Conservation (phyloP, 2,797 vertebrate species). For the Cirrhinus molitorella region DNA sequence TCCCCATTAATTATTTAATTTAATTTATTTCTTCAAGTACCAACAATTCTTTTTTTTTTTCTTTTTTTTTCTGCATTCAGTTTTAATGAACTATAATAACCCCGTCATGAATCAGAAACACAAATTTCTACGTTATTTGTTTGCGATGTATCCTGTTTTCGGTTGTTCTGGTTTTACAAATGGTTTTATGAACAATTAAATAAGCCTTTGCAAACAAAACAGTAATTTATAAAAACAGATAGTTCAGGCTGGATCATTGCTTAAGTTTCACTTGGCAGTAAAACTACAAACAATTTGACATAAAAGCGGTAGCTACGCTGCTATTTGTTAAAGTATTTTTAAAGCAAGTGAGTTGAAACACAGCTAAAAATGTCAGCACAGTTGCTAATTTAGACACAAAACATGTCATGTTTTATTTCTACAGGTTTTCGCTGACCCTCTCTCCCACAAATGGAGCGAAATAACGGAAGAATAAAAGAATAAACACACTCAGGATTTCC, state of each 20-base stretch:
- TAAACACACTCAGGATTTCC: background rate
- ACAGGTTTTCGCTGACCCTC: background rate
- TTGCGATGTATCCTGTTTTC: too few relatives aligned
- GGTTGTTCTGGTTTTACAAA: background rate
- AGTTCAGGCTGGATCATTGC: too few relatives aligned
- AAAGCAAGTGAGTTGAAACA: background rate
- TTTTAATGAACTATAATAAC: too few relatives aligned
- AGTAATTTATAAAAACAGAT: background rate
- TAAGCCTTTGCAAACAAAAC: background rate
- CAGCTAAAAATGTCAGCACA: background rate
- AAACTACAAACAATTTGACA: background rate
- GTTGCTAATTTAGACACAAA: background rate
- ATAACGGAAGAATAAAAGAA: background rate
- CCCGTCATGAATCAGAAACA: too few relatives aligned
- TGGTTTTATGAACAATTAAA: background rate
- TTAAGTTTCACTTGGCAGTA: background rate
- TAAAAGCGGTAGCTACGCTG: background rate
- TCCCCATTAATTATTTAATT: too few relatives aligned
- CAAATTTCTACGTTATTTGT: too few relatives aligned
- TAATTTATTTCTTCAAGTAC: too few relatives aligned
- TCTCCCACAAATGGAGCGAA: background rate
- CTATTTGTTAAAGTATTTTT: background rate
- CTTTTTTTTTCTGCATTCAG: too few relatives aligned
- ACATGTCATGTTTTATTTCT: background rate
- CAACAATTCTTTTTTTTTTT: too few relatives aligned